Conservation (phyloP, 2,797 vertebrate species). For the Chelonia mydas region DNA sequence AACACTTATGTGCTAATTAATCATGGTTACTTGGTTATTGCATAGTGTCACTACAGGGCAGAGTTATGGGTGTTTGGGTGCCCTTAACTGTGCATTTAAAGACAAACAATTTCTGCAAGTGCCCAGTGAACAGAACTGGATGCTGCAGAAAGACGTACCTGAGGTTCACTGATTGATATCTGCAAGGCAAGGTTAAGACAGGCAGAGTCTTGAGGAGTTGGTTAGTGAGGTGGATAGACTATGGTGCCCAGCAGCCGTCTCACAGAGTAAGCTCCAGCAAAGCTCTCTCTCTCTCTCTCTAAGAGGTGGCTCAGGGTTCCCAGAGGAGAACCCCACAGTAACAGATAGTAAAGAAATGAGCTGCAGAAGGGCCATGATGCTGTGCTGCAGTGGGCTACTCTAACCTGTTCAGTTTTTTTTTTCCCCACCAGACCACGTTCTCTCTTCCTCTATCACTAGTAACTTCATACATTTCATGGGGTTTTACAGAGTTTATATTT, state of each 20-base stretch:
- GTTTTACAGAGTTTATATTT: not conserved
- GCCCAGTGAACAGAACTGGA: no score
- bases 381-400: not conserved
- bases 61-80: not conserved
- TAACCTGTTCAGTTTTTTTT: no score
- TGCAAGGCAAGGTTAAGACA: no score
- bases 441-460: not conserved
- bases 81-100: not conserved
- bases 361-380: not conserved
- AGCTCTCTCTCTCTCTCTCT: not conserved
- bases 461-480: not conserved
- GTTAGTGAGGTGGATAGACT: no score
- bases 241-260: not conserved
- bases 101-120: not conserved
- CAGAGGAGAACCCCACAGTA: not conserved
- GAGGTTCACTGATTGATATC: no score
- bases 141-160: not conserved
- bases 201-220: no score
- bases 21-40: not conserved
- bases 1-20: no score
- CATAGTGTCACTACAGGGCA: not conserved
- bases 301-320: not conserved
- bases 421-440: not conserved
- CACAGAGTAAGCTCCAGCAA: not conserved
- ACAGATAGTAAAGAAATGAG: not conserved